A percentile compares a stretch with the other conserved stretches of the same genome.
Conservation (phyloP, 1,140 invertebrate species). For the Hycleus cichorii region DNA sequence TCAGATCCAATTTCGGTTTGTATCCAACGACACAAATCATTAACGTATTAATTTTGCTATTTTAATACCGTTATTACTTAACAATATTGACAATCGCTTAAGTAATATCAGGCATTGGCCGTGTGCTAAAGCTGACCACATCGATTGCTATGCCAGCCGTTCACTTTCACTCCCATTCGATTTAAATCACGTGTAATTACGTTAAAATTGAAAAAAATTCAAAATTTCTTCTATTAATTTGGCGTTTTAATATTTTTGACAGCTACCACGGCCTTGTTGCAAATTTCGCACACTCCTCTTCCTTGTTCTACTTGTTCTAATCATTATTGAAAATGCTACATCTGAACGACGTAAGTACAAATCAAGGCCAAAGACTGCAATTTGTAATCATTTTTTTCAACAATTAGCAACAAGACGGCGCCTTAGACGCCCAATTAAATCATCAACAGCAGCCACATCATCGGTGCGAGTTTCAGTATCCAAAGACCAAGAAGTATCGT, state of each 20-base stretch:
- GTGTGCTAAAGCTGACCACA: not conserved
- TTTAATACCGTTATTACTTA: not conserved
- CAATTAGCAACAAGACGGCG: slow-evolving; percentile 45
- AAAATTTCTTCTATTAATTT: slow-evolving; percentile 1
- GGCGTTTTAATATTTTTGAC: slow-evolving; percentile 5
- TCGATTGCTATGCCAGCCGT: not conserved
- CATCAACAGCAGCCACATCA: not conserved
- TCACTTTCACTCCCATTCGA: not conserved
- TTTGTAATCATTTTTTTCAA: slow-evolving; percentile 4
- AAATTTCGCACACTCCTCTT: slow-evolving; percentile 28
- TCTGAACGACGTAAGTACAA: slow-evolving; percentile 26
- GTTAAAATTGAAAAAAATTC: not conserved
- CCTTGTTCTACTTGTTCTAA: slow-evolving; percentile 23
- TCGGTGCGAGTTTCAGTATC: slow-evolving; percentile 39
- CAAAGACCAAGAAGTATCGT: slow-evolving; percentile 56
- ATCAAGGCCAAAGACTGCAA: not conserved
- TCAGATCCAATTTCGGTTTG: no score
- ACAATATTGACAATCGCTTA: not conserved
- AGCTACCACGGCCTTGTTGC: slow-evolving; percentile 31
- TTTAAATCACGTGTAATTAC: not conserved
- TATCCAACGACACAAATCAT: no score
- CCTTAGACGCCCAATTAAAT: slow-evolving; percentile 42
- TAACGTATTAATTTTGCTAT: no score
- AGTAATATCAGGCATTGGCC: not conserved
- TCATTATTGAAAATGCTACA: slow-evolving; percentile 26